phyloP scores from a whole-genome alignment of 1,140 invertebrate genomes.

The Eurosta solidaginis region DNA sequence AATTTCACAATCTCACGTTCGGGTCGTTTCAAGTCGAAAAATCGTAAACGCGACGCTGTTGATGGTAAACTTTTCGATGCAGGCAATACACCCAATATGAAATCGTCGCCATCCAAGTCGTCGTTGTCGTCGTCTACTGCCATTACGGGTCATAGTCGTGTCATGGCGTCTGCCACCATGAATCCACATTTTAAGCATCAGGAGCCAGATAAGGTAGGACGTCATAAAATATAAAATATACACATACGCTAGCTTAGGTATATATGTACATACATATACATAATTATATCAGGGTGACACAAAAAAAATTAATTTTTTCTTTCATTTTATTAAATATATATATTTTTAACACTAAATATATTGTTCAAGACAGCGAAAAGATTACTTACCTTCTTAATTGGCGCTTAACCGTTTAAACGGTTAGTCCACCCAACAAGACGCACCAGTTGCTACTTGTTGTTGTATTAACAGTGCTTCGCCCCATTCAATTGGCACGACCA shows the following conservation, averaged over 20 bases:
- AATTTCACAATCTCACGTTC: conserved; percentile 57
- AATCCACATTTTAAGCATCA: conserved; percentile 15
- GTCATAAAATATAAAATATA: neutral
- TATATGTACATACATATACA: neutral
- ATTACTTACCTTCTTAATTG: no score
- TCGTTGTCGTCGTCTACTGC: neutral
- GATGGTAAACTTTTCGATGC: conserved; percentile 53
- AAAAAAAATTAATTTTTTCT: neutral
- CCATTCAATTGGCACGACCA: no score
- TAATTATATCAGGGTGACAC: neutral
- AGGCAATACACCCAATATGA: neutral
- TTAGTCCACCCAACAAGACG: no score
- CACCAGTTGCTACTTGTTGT: no score
- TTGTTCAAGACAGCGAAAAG: no score
- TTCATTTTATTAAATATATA: no score
- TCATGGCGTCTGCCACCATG: conserved; percentile 5
- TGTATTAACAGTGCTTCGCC: no score
- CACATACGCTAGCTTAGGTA: neutral
- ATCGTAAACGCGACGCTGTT: conserved; percentile 55
- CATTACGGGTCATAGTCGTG: conserved; percentile 2
- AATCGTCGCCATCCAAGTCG: neutral
- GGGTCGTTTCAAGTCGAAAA: conserved; percentile 55
- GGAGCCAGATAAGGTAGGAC: conserved; percentile 30
- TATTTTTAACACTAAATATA: no score
- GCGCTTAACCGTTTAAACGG: no score